Percentiles rank a stretch among this genome's conserved stretches.
These are phyloP conservation scores for Macquaria australasica DNA, from an alignment of 2,113 vertebrate genomes.

Conservation along the genomic window DNA sequence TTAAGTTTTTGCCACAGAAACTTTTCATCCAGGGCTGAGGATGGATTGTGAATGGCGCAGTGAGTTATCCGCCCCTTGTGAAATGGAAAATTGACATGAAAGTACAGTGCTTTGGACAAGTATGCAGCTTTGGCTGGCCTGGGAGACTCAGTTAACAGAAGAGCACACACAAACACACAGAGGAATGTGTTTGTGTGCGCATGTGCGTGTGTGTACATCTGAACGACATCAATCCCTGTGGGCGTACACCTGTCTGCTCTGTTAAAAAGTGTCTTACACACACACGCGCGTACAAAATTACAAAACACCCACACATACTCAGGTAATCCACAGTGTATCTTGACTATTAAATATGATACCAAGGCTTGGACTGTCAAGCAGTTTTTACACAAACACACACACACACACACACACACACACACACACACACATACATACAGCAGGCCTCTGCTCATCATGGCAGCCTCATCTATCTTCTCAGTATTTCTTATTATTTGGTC, in stretches of 20 bases:
- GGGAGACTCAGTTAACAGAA: constrained; percentile 44
- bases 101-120: constrained; percentile 72
- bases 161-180: constrained; percentile 23
- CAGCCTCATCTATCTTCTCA: constrained; percentile 72
- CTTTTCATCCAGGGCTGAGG: constrained; percentile 30
- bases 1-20: constrained; percentile 43
- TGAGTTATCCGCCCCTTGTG: constrained; percentile 44
- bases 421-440: constrained; percentile 21
- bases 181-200: constrained; percentile 6
- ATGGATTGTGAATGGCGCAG: constrained; percentile 27
- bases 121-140: constrained; percentile 35
- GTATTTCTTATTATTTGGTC: constrained; percentile 80
- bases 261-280: not conserved
- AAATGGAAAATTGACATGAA: constrained; percentile 69
- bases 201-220: not conserved
- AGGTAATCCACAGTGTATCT: constrained; percentile 9
- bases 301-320: not conserved
- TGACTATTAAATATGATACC: constrained; percentile 33
- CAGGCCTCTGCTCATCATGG: constrained; percentile 45
- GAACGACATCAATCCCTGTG: constrained; percentile 37
- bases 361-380: constrained; percentile 5
- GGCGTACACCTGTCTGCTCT: constrained; percentile 44
- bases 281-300: not conserved
- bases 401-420: constrained; percentile 30
- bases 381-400: constrained; percentile 7